Evolutionary conservation across 2,113 vertebrate genomes (phyloP), one percentile per base, ranked within the genome.

Genomic region (Microcebus jonahi): DNA sequence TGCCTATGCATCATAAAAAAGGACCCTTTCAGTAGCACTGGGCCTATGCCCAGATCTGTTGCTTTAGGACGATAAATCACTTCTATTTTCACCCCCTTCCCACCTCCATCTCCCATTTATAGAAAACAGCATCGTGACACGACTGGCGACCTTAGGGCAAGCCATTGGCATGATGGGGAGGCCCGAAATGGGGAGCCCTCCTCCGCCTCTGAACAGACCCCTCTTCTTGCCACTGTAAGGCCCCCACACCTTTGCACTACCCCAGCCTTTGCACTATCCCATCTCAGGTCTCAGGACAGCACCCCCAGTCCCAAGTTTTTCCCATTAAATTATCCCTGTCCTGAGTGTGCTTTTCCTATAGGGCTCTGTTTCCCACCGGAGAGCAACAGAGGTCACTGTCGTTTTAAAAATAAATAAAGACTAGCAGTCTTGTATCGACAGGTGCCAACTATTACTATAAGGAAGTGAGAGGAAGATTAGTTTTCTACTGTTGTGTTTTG

Each of bases 21-120:
- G 53, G 97, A 94, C 97, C 95, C 97, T 98, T 99, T 99, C 98
- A 98, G 98, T 98, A 98, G 98, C 98, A 80, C 88, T 98, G 97
- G 98, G 97, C 90, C 97, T 94, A 91, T 59, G 91, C 97, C 97
- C 97, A 98, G 97, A 96, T 97, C 97, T 98, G 95, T 96, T 97
- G 96, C 97, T 98, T 98, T 97, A 97, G 95, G 91, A 97, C 75
- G 96, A 97, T 98, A 97, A 98, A 98, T 97, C 95, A 97, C 90
- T 92, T 75, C 82, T 81, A 23, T 87, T 91, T 97, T 94, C 21
- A 67, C 53, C 61, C 84, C 63, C 45, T 88, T 53, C 73, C 65
- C 50, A 93, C 27, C 42, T 92, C 39, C 29, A 93, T 21, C n/a
- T 23, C 36, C 31, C 45, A 42, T 45, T 95, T 95, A 91, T 45